Base-by-base conservation (phyloP, 2,888 invertebrate species). In the Ophioninae sp. region DNA sequence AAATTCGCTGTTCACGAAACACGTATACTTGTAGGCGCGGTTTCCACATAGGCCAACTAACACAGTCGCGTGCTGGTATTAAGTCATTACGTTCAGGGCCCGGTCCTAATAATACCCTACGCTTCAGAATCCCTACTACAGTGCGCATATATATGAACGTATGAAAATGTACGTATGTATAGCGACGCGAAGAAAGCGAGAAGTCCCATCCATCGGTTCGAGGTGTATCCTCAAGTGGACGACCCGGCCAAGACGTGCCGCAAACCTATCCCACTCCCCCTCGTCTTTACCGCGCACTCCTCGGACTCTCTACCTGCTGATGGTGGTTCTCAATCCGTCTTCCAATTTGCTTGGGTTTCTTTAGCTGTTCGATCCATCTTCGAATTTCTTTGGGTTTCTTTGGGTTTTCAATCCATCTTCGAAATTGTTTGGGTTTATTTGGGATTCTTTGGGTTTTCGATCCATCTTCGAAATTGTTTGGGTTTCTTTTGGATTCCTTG, bases 51-150 rank as follows among this genome's bases (percentile, higher is more conserved):
- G 87, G 87, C 83, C 87, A 88, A 86, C 88, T 86, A 89, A 88
- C 87, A 87, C 88, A 88, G 86, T 85, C 88, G 88, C 88, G 90
- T 89, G 82, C 82, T 82, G 88, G 89, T 90, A 90, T 90, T 90
- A 90, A 90, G 90, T 90, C 90, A 90, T 90, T 90, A 90, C 87
- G 89, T 87, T 87, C 88, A 88, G 82, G 89, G 86, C 87, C 89
- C 86, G 86, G 86, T 88, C 89, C 90, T 90, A 90, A 90, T 90
- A 90, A 90, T 90, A 90, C 90, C 90, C 90, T 89, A 89, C 78
- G 89, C 88, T 85, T 77, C 81, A 73, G 78, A 86, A 69, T 30
- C 78, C 74, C 82, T 80, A 79, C 77, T 85, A 86, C 68, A 13
- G 41, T 30, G 59, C 50, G 69, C 7, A 69, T 44, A 77, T 21